Evolutionary conservation across 53 echinoderm and acorn worm species (phyloP), one percentile per base, ranked within the genome.

Genomic region (Arbacia lixula): DNA sequence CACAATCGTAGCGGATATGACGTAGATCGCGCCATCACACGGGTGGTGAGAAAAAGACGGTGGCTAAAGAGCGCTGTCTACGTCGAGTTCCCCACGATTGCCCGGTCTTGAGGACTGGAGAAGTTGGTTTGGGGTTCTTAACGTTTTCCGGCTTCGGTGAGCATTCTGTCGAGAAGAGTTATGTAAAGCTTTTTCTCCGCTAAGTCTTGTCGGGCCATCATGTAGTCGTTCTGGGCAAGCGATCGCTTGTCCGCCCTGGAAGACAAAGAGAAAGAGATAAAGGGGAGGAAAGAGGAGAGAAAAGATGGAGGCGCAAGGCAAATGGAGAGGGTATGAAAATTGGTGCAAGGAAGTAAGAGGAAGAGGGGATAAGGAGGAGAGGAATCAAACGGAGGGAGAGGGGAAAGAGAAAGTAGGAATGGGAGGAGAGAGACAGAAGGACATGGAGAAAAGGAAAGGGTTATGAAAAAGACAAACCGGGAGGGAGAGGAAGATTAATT

Each of bases 141-240:
- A 12, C 82, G 82, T 20, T 28, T 81, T 2, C 82, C 64, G 0
- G 63, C 82, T 26, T 63, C 82, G 17, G 63, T 40, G 5, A 81
- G 64, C 63, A 81, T 40, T 22, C 64, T 62, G 21, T 81, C 82
- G 6, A 81, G 19, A 2, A 81, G 82, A 0, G 63, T 30, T 34
- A 63, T 61, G 65, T 81, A 81, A 4, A 81, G 62, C 29, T 40
- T 49, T 4, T 64, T 64, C 9, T 63, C 28, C 17, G 63, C 82
- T 0, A 81, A 22, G 4, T 81, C 82, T 11, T 81, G 82, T 32
- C 64, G 27, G 0, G 46, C 42, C 64, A 64, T 63, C 64, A 64
- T 63, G 50, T 63, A 81, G 60, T 81, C 82, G 42, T 81, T 62
- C 62, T 81, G 82, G 3, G 82, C 52, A 26, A 81, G 34, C 3